A percentile compares a stretch with the other conserved stretches of the same genome.
Evolutionary conservation across 2,888 invertebrate species (phyloP).

Genomic region (Caradrina clavipalpis): DNA sequence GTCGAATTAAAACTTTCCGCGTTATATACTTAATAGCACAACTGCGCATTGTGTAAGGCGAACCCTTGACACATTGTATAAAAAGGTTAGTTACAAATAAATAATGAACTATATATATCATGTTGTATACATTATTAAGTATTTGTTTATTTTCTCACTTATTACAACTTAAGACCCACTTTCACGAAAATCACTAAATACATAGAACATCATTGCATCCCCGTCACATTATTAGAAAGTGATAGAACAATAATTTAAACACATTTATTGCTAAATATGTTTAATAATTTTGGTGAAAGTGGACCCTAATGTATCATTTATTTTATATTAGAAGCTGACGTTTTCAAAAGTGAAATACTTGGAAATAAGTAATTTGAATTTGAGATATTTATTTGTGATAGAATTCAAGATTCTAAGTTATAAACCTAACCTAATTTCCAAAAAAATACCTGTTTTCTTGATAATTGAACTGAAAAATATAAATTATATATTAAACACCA

Average conservation of each 20-base stretch:
- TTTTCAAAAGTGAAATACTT: no score
- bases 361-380: background rate
- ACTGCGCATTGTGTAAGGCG: background rate
- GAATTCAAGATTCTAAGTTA: background rate
- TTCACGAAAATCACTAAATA: no score
- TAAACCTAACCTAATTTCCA: no score
- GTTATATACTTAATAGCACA: background rate
- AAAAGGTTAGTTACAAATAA: constrained; percentile 7
- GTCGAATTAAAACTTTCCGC: background rate
- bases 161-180: background rate
- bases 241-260: no score
- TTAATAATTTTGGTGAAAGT: no score
- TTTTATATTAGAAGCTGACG: background rate
- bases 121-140: constrained; percentile 12
- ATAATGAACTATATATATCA: constrained; percentile 9
- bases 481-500: background rate
- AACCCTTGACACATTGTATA: constrained; percentile 10
- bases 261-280: no score
- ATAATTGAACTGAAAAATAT: no score
- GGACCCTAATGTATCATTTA: background rate
- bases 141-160: constrained; percentile 16
- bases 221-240: no score
- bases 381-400: no score
- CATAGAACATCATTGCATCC: no score
- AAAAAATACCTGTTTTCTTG: no score